phyloP scores from a whole-genome alignment of 2,113 vertebrate genomes.

The Grammomys surdaster region DNA sequence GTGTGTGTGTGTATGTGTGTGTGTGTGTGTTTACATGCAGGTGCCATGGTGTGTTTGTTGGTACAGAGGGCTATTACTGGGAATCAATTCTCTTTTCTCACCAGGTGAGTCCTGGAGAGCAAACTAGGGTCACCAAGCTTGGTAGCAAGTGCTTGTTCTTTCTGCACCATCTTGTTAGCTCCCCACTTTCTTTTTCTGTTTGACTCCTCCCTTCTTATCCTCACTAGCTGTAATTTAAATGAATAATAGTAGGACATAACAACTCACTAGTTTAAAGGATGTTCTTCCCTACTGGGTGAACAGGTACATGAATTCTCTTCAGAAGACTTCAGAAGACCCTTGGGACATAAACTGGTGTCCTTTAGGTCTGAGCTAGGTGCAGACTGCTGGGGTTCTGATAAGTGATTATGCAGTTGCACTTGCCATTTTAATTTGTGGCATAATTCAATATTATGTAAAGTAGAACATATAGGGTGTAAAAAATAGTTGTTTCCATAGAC shows the following conservation, averaged over 20 bases:
- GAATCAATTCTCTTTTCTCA: neutral
- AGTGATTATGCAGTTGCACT: neutral
- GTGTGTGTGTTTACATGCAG: no score
- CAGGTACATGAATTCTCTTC: neutral
- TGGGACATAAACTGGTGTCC: neutral
- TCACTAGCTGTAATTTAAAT: neutral
- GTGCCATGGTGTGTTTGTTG: neutral
- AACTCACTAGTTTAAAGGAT: neutral
- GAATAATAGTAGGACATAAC: neutral
- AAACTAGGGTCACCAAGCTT: neutral
- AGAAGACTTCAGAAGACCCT: neutral
- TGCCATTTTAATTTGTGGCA: constrained; percentile 43
- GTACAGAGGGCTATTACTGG: neutral
- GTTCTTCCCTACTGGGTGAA: neutral
- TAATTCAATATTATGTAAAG: constrained; percentile 39
- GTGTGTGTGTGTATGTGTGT: no score
- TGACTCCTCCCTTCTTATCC: neutral
- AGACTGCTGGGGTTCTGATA: neutral
- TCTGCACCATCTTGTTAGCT: neutral
- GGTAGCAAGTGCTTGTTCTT: neutral
- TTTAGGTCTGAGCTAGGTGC: neutral
- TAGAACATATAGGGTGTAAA: neutral
- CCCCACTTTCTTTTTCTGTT: neutral
- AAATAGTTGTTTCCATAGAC: constrained; percentile 51
- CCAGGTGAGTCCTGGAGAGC: neutral